phyloP scores from a whole-genome alignment of 2,888 invertebrate genomes.

The Ophonus ardosiacus region DNA sequence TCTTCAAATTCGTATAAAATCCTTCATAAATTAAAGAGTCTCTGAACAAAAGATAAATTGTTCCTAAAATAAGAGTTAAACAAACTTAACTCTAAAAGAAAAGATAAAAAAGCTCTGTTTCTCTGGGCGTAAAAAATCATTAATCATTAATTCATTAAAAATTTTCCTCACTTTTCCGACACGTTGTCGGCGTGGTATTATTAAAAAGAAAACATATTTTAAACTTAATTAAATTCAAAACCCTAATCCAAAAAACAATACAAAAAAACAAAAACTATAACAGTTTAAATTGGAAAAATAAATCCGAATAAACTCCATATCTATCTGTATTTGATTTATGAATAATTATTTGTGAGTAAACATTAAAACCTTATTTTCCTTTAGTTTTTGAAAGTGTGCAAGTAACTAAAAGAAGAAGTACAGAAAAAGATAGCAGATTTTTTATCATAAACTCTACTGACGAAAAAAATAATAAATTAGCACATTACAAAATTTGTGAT shows the following conservation, averaged over 20 bases:
- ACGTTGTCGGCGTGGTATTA: slow-evolving; percentile 34
- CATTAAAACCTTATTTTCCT: too few species aligned
- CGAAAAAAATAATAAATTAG: too few species aligned
- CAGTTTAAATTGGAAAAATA: not conserved
- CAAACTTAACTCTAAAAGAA: slow-evolving; percentile 50
- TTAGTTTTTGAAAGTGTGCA: too few species aligned
- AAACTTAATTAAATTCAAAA: slow-evolving; percentile 61
- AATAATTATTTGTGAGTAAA: too few species aligned
- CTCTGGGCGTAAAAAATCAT: slow-evolving; percentile 54
- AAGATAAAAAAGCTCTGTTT: slow-evolving; percentile 55
- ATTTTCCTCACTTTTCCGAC: slow-evolving; percentile 33
- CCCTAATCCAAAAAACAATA: slow-evolving; percentile 23
- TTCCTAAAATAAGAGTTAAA: slow-evolving; percentile 52
- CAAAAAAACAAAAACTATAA: not conserved
- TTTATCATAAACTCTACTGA: too few species aligned
- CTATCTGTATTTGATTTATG: too few species aligned
- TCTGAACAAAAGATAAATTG: slow-evolving; percentile 56
- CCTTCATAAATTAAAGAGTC: slow-evolving; percentile 38
- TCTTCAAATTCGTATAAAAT: slow-evolving; percentile 19
- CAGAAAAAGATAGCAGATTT: too few species aligned
- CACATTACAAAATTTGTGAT: too few species aligned
- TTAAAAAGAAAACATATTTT: slow-evolving; percentile 60
- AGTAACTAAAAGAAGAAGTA: too few species aligned
- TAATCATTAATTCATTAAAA: slow-evolving; percentile 58
- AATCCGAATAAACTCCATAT: too few species aligned